Evolutionary conservation across 2,797 vertebrate genomes (phyloP), one percentile per base, ranked within the genome.

Genomic region (Australoheros facetus): DNA sequence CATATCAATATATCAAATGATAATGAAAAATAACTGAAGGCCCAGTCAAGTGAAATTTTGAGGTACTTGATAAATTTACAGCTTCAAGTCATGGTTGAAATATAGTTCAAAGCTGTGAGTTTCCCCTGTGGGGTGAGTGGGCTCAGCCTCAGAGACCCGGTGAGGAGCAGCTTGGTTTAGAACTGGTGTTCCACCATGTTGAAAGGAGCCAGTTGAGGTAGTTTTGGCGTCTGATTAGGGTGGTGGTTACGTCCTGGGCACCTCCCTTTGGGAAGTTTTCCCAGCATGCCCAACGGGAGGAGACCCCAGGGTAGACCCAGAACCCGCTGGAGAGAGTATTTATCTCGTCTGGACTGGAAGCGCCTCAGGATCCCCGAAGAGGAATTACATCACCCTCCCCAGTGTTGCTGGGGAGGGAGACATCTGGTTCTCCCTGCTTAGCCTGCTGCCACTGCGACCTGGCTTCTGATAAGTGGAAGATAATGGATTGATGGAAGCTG

Each of bases 401-500:
- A 42, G 34, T 37, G 34, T 10, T 37, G 34, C 1, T 37, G 34
- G 11, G 37, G 37, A 39, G 37, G 37, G 37, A 37, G 37, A 17
- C 37, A 42, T 42, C 60, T 42, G 8, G 21, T 21, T 17, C 21
- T 42, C 37, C 16, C 42, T 42, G 2, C 59, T 62, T 62, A 23
- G 59, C 7, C 59, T 42, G 37, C 3, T 17, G 1, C 59, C 21
- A 42, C 59, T 42, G 21, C 42, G 13, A 42, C 59, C 59, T 39
- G 39, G n/a, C 59, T 62, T 62, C n/a, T 9, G 59, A 62, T 39
- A 39, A 39, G 37, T 39, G 37, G 9, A 39, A 42, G 12, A 62
- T 0, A 26, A 16, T 0, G 1, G 59, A 16, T 42, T 37, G 12
- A 42, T 42, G 12, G 39, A 42, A 14, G 39, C 13, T 14, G 11